These are phyloP conservation scores for Leptura quadrifasciata DNA, from an alignment of 2,888 invertebrate species.

Conservation along the genomic window DNA sequence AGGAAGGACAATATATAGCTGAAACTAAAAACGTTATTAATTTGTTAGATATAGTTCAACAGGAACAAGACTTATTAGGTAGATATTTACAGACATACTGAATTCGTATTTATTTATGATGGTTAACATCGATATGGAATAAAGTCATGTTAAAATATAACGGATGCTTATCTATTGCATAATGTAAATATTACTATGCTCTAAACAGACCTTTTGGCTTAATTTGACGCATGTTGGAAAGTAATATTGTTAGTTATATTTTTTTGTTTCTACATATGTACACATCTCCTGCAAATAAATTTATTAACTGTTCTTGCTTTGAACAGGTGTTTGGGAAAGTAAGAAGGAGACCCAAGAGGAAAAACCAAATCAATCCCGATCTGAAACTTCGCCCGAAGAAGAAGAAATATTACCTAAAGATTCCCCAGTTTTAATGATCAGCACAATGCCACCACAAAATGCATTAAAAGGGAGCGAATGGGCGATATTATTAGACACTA, in stretches of 20 bases:
- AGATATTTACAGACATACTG: neutral
- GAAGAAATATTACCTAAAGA: constrained; percentile 69
- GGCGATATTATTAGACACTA: constrained; percentile 91
- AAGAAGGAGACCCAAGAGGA: constrained; percentile 53
- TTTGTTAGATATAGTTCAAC: constrained; percentile 78
- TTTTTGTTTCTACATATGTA: constrained; percentile 25
- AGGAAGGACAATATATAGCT: constrained; percentile 34
- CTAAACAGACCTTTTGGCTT: no score
- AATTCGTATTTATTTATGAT: no score
- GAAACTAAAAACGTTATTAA: constrained; percentile 71
- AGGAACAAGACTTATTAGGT: constrained; percentile 79
- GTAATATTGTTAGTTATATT: constrained; percentile 20
- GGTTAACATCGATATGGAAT: no score
- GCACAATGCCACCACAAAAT: constrained; percentile 73
- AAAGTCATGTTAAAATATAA: no score
- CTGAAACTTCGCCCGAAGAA: constrained; percentile 61
- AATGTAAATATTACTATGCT: no score
- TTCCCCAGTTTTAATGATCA: constrained; percentile 83
- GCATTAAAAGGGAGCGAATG: constrained; percentile 82
- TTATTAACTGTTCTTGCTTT: no score
- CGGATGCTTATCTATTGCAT: no score
- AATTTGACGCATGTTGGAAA: no score
- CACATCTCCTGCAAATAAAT: constrained; percentile 16
- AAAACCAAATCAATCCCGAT: constrained; percentile 51
- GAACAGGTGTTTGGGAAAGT: constrained; percentile 58